Base-by-base conservation (phyloP, 2,888 invertebrate species). In the Sinopyrophorus schimmeli region DNA sequence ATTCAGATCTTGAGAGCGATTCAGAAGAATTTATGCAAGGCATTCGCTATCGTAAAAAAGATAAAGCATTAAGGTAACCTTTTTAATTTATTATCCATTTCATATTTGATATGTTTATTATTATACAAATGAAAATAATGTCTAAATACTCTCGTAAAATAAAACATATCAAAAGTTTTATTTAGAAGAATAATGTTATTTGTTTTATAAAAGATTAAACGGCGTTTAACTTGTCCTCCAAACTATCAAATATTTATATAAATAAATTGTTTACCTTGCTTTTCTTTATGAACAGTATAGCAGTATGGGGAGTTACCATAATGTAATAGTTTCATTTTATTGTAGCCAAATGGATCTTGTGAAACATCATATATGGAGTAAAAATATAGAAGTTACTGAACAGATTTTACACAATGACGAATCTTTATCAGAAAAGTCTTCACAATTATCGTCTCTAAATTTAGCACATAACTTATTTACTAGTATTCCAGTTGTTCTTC, bases 401-500 rank as follows among this genome's bases (percentile, higher is more conserved):
- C 83, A 84, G 62, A 80, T 84, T 41, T 57, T 80, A 9, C 77
- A 77, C 60, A 77, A 77, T 58, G 80, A 82, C 39, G 78, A 79
- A 20, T 75, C 77, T 1, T 79, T 80, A 35, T 71, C 76, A 2
- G 79, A 81, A 38, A 75, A 77, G 23, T 80, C 80, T 32, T 86
- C 87, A 1, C 80, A 84, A 53, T 73, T 92, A 5, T 79, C 84
- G 1, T 80, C 87, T 1, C 77, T 97, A 3, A 95, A 94, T 75
- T 77, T 97, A 20, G 87, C 94, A 0, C 91, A 94, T 74, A 97
- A 97, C 77, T 80, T 89, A 60, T 92, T 98, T 70, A 84, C 86
- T 18, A 83, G 85, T 59, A 85, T 97, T 49, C 98, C 98, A 0
- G 81, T 84, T 1, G 89, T 90, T 30, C 75, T 99, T 23, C 89